phyloP scores from a whole-genome alignment of 2,113 vertebrate species.

The Pangasianodon hypophthalmus region DNA sequence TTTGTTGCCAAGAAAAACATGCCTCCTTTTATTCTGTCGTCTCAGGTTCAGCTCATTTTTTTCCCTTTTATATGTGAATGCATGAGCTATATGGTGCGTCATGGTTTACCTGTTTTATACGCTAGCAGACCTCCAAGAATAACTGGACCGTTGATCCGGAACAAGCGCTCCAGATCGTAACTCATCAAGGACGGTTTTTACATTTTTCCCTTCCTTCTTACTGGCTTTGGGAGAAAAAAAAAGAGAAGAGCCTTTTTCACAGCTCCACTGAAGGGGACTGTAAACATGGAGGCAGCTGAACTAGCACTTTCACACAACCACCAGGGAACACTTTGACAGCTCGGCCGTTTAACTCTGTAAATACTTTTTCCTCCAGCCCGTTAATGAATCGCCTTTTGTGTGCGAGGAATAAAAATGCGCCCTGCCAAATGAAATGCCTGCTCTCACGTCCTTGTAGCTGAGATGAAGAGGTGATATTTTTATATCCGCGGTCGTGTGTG shows the following conservation, averaged over 20 bases:
- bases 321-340: conserved; percentile 47
- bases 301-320: conserved; percentile 46
- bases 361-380: conserved; percentile 4
- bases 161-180: conserved; percentile 46
- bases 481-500: neutral
- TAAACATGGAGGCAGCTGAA: conserved; percentile 46
- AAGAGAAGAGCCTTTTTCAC: conserved; percentile 29
- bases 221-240: neutral
- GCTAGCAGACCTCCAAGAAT: conserved; percentile 48
- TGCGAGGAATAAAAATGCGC: conserved; percentile 22
- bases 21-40: neutral
- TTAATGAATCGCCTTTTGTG: conserved; percentile 35
- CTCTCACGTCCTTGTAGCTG: conserved; percentile 21
- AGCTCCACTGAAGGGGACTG: conserved; percentile 6
- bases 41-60: neutral
- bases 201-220: neutral
- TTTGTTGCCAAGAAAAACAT: neutral
- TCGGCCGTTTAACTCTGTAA: conserved; percentile 36
- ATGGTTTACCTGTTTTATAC: conserved; percentile 52
- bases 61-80: conserved; percentile 39
- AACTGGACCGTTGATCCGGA: conserved; percentile 48
- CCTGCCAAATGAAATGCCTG: conserved; percentile 19
- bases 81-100: conserved; percentile 41
- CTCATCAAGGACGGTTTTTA: conserved; percentile 35
- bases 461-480: conserved; percentile 34